These are phyloP conservation scores for Okapia johnstoni DNA, from an alignment of 2,113 vertebrate genomes.

Conservation along the genomic window DNA sequence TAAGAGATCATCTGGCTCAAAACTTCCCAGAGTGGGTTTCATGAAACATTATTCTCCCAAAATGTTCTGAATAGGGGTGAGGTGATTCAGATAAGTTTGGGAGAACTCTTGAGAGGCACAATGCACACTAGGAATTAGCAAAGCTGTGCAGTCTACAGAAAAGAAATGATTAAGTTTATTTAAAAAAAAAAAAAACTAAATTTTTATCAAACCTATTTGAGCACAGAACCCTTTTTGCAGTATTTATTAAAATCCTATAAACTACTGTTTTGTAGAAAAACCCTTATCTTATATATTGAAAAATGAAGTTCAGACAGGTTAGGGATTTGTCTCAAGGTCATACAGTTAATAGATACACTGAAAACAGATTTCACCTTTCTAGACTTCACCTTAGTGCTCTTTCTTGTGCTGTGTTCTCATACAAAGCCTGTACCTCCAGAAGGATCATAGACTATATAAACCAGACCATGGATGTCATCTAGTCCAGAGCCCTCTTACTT, in stretches of 20 bases:
- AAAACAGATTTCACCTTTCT: neutral
- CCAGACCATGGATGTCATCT: neutral
- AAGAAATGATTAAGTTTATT: neutral
- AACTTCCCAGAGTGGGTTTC: neutral
- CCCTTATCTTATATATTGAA: neutral
- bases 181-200: neutral
- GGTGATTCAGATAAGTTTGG: neutral
- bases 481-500: neutral
- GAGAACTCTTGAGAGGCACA: neutral
- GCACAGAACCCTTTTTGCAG: neutral
- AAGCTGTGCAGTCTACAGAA: neutral
- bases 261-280: neutral
- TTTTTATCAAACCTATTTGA: conserved; percentile 10
- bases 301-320: neutral
- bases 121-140: neutral
- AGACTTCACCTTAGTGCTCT: neutral
- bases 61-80: neutral
- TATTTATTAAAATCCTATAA: conserved; percentile 22
- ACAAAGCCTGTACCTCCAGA: neutral
- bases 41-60: neutral
- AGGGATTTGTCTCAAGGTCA: neutral
- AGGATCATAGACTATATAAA: neutral
- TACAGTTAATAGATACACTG: neutral
- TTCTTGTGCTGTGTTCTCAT: neutral
- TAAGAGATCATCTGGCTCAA: neutral